Evolutionary conservation across 2,797 vertebrate species (phyloP).

Genomic region (Semotilus atromaculatus): DNA sequence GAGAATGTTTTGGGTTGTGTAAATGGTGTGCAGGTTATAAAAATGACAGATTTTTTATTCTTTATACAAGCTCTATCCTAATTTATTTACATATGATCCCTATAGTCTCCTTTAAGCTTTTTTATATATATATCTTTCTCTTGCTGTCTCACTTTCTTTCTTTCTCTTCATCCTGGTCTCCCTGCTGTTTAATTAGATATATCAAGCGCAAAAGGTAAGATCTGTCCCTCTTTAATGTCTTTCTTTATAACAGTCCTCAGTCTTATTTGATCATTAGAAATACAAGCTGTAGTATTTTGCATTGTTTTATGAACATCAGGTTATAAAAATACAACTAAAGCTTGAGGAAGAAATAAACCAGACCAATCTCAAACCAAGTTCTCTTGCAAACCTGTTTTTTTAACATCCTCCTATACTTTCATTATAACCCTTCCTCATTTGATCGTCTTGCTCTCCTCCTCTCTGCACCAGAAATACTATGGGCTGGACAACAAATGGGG

Average conservation of each 20-base stretch:
- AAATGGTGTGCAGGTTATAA: neutral
- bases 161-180: slow-evolving; percentile 63
- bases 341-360: neutral
- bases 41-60: neutral
- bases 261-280: neutral
- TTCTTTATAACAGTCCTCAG: slow-evolving; percentile 1
- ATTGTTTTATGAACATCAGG: neutral
- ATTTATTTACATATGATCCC: neutral
- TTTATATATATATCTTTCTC: slow-evolving; percentile 47
- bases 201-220: slow-evolving; percentile 92
- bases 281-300: neutral
- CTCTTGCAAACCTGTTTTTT: slow-evolving; percentile 20
- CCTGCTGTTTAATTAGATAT: slow-evolving; percentile 77
- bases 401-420: slow-evolving; percentile 28
- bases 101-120: neutral
- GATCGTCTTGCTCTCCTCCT: slow-evolving; percentile 32
- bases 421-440: slow-evolving; percentile 12
- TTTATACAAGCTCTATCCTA: neutral
- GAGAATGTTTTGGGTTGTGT: neutral
- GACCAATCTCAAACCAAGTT: neutral
- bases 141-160: slow-evolving; percentile 44
- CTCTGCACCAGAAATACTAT: slow-evolving; percentile 87
- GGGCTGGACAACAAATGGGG: slow-evolving; percentile 96
- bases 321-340: neutral
- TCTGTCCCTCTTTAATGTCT: slow-evolving; percentile 9